phyloP scores from a whole-genome alignment of 2,888 invertebrate species.

The Chloroclystis v-ata region DNA sequence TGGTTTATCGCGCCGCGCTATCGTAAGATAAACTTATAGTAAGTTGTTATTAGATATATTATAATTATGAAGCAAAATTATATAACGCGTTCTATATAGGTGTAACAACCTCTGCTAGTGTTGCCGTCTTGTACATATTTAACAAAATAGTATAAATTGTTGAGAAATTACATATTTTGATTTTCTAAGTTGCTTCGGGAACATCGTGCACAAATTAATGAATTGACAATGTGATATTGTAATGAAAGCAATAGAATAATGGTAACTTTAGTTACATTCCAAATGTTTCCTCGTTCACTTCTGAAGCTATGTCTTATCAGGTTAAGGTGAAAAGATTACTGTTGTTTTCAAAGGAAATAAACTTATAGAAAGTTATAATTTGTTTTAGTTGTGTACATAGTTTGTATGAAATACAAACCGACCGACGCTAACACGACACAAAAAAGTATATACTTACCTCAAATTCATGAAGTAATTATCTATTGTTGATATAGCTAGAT shows the following conservation, averaged over 20 bases:
- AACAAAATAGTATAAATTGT: constrained; percentile 38
- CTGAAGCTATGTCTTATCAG: constrained; percentile 43
- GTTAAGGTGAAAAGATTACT: constrained; percentile 61
- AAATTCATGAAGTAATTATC: no score
- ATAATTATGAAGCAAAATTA: constrained; percentile 66
- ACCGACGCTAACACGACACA: no score
- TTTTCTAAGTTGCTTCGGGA: constrained; percentile 46
- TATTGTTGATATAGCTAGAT: no score
- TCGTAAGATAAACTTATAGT: constrained; percentile 73
- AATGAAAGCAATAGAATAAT: constrained; percentile 41
- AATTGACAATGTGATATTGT: constrained; percentile 35
- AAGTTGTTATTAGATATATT: constrained; percentile 75
- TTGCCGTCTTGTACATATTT: constrained; percentile 63
- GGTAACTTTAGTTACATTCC: constrained; percentile 70
- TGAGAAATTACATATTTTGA: constrained; percentile 33
- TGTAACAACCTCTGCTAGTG: constrained; percentile 34
- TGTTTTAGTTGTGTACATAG: constrained; percentile 34
- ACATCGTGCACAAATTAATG: constrained; percentile 52
- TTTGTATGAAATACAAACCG: neutral
- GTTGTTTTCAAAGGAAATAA: constrained; percentile 73
- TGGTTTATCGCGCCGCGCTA: constrained; percentile 33
- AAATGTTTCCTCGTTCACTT: constrained; percentile 51
- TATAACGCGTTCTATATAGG: constrained; percentile 46
- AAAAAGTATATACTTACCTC: no score
- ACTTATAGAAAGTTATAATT: constrained; percentile 59